Evolutionary conservation across 2,797 vertebrate species (phyloP).

Genomic region (Sebastiscus tertius): DNA sequence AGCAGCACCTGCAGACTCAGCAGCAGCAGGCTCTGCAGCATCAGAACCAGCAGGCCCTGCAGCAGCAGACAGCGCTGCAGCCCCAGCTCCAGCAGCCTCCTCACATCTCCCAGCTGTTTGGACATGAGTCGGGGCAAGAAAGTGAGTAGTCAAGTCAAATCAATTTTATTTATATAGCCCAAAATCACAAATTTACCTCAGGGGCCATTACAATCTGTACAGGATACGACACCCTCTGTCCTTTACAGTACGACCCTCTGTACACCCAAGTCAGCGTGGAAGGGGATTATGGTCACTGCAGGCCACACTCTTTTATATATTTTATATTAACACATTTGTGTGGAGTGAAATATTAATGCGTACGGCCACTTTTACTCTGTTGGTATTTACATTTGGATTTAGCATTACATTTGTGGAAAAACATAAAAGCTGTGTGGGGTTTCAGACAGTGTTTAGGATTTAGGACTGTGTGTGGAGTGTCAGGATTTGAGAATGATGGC

Average conservation of each 20-base stretch:
- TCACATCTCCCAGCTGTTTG: slow-evolving; percentile 88
- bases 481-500: neutral
- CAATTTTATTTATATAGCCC: too few relatives aligned
- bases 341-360: neutral
- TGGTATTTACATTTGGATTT: neutral
- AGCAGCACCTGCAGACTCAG: slow-evolving; percentile 75
- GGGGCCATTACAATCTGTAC: too few relatives aligned
- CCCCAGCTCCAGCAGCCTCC: slow-evolving; percentile 80
- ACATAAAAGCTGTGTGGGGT: neutral
- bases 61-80: slow-evolving; percentile 69
- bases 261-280: neutral
- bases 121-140: slow-evolving; percentile 91
- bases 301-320: neutral
- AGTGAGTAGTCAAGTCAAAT: slow-evolving; percentile 82
- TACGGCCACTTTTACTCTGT: neutral
- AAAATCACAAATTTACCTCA: too few relatives aligned
- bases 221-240: too few relatives aligned
- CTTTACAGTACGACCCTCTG: too few relatives aligned
- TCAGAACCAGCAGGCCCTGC: slow-evolving; percentile 78
- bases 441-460: neutral
- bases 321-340: neutral
- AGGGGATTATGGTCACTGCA: neutral
- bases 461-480: neutral
- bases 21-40: slow-evolving; percentile 72
- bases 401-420: neutral